These are phyloP conservation scores for Erpetoichthys calabaricus DNA, from an alignment of 2,797 vertebrate species.

Conservation along the genomic window DNA sequence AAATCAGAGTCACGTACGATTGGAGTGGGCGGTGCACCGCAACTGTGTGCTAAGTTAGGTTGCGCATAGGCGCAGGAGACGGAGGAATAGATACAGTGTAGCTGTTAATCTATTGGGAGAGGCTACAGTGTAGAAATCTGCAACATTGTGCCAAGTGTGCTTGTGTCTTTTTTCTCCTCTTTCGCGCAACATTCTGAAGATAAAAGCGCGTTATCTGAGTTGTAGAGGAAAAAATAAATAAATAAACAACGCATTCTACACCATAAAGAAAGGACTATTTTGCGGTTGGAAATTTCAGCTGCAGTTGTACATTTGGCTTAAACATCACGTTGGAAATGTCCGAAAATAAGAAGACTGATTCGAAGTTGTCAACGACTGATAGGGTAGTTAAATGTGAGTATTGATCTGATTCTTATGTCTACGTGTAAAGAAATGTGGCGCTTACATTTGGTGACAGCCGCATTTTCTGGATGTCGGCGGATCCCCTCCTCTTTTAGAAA, in stretches of 20 bases:
- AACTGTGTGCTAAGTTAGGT: constrained; percentile 21
- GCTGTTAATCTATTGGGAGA: constrained; percentile 52
- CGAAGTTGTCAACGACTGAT: constrained; percentile 94
- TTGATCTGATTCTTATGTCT: constrained; percentile 14
- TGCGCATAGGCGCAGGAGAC: constrained; percentile 26
- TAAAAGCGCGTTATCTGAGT: constrained; percentile 42
- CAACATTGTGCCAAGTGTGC: constrained; percentile 49
- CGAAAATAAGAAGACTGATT: constrained; percentile 86
- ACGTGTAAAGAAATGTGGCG: not conserved
- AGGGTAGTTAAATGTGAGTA: constrained; percentile 91
- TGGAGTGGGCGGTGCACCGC: constrained; percentile 20
- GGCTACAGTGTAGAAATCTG: constrained; percentile 45
- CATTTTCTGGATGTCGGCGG: too few species aligned
- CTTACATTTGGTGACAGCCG: not conserved
- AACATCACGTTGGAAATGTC: constrained; percentile 79
- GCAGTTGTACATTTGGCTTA: constrained; percentile 25
- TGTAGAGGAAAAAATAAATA: constrained; percentile 37
- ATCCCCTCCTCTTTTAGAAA: too few species aligned
- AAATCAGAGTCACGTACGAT: constrained; percentile 22
- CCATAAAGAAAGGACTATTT: constrained; percentile 23
- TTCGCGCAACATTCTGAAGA: constrained; percentile 20
- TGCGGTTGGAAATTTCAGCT: constrained; percentile 13
- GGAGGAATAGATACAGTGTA: constrained; percentile 45
- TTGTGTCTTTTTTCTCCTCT: too few species aligned
- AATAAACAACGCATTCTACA: too few species aligned